Evolutionary conservation across 2,888 invertebrate genomes (phyloP).

Genomic region (Xanthostigma xanthostigma): DNA sequence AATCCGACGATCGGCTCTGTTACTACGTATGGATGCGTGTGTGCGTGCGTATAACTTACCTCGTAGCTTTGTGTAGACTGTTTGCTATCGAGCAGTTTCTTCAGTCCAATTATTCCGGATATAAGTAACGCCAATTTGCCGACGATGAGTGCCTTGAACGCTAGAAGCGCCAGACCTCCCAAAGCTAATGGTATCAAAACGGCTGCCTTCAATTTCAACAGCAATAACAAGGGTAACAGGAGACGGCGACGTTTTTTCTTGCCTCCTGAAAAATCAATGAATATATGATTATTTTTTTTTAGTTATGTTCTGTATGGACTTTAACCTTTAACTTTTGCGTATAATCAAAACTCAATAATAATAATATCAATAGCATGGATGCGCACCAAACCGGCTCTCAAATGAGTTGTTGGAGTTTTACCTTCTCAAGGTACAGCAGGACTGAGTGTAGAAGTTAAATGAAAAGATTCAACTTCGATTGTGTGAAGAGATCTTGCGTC

Average conservation of each 20-base stretch:
- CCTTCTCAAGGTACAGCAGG: too few relatives aligned
- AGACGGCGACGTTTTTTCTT: slow-evolving; percentile 67
- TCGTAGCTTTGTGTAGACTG: slow-evolving; percentile 59
- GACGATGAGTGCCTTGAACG: slow-evolving; percentile 70
- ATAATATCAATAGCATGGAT: too few relatives aligned
- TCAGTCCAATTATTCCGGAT: slow-evolving; percentile 53
- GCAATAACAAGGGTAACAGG: slow-evolving; percentile 56
- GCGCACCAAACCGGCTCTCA: too few relatives aligned
- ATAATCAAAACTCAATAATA: too few relatives aligned
- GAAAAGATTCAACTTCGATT: too few relatives aligned
- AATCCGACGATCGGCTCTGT: too few relatives aligned
- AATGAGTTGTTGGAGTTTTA: too few relatives aligned
- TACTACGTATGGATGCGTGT: too few relatives aligned
- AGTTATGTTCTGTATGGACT: neutral
- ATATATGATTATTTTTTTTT: neutral
- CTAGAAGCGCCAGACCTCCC: slow-evolving; percentile 60
- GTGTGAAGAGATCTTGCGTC: too few relatives aligned
- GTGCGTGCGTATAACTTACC: slow-evolving; percentile 21
- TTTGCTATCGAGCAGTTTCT: slow-evolving; percentile 59
- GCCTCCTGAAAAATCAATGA: slow-evolving; percentile 38
- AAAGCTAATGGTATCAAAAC: slow-evolving; percentile 63
- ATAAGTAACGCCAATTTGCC: slow-evolving; percentile 72
- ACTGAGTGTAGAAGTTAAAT: too few relatives aligned
- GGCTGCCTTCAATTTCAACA: slow-evolving; percentile 66
- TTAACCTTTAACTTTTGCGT: too few relatives aligned